Evolutionary conservation across 2,113 vertebrate genomes (phyloP).

Genomic region (Rhinichthys klamathensis): DNA sequence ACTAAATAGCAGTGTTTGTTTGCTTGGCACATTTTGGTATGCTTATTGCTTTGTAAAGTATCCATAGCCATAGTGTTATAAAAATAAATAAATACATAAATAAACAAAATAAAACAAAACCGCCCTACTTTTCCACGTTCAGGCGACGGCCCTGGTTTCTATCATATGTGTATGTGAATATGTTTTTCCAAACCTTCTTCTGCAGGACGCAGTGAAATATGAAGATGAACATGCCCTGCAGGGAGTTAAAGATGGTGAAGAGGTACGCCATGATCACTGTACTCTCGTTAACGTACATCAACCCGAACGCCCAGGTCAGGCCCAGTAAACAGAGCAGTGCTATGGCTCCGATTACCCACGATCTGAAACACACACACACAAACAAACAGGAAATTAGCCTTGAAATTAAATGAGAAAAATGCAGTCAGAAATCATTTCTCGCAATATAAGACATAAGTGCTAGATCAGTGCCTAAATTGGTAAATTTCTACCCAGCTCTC

Average conservation of each 20-base stretch:
- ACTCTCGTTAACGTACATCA: slow-evolving; percentile 99
- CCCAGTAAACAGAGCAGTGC: slow-evolving; percentile 96
- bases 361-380: slow-evolving; percentile 64
- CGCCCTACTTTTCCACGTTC: too few relatives aligned
- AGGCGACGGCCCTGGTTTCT: background rate
- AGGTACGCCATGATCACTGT: slow-evolving; percentile 99
- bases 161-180: slow-evolving; percentile 1
- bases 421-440: background rate
- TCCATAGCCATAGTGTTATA: too few relatives aligned
- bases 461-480: background rate
- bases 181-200: slow-evolving; percentile 87
- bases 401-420: background rate
- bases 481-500: slow-evolving; percentile 1
- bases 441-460: background rate
- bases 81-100: too few relatives aligned
- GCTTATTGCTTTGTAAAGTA: too few relatives aligned
- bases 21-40: too few relatives aligned
- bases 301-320: slow-evolving; percentile 97
- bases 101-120: too few relatives aligned
- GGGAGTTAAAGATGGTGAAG: slow-evolving; percentile 99
- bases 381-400: background rate
- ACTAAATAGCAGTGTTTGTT: too few relatives aligned
- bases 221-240: slow-evolving; percentile 99
- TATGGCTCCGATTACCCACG: slow-evolving; percentile 97
- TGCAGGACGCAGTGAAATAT: slow-evolving; percentile 99